phyloP scores from a whole-genome alignment of 2,797 vertebrate species.

The Brachyalestes nurse region DNA sequence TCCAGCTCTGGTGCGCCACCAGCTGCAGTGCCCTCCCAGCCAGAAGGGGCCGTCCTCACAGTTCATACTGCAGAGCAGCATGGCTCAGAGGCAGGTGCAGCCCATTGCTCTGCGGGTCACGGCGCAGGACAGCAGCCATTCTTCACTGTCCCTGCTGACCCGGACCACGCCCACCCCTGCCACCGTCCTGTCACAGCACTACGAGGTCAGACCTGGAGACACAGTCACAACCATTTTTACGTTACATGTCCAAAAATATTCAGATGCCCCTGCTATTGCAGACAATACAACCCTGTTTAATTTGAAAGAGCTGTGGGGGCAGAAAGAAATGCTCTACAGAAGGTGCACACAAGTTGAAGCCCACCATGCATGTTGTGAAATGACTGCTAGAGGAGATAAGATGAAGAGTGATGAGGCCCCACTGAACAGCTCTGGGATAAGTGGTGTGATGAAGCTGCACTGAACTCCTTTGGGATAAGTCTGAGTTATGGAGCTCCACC shows the following conservation, averaged over 20 bases:
- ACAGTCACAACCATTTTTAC: neutral
- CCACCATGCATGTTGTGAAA: too few relatives aligned
- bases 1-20: slow-evolving; percentile 86
- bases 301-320: too few relatives aligned
- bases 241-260: neutral
- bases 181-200: slow-evolving; percentile 60
- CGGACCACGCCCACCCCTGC: slow-evolving; percentile 52
- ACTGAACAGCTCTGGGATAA: neutral
- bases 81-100: slow-evolving; percentile 86
- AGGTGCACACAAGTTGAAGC: too few relatives aligned
- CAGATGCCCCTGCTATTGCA: neutral
- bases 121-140: slow-evolving; percentile 75
- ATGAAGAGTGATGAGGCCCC: too few relatives aligned
- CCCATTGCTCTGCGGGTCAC: slow-evolving; percentile 85
- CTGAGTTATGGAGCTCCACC: neutral
- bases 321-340: too few relatives aligned
- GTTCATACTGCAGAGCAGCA: slow-evolving; percentile 80
- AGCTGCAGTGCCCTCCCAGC: slow-evolving; percentile 78
- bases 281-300: too few relatives aligned
- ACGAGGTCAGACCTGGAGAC: neutral
- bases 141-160: slow-evolving; percentile 80
- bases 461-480: neutral
- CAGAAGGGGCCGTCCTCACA: slow-evolving; percentile 87
- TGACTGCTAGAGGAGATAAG: neutral
- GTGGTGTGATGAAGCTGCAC: neutral